These are phyloP conservation scores for Sebastes trivittatus DNA, from an alignment of 2,797 vertebrate species.

Conservation along the genomic window DNA sequence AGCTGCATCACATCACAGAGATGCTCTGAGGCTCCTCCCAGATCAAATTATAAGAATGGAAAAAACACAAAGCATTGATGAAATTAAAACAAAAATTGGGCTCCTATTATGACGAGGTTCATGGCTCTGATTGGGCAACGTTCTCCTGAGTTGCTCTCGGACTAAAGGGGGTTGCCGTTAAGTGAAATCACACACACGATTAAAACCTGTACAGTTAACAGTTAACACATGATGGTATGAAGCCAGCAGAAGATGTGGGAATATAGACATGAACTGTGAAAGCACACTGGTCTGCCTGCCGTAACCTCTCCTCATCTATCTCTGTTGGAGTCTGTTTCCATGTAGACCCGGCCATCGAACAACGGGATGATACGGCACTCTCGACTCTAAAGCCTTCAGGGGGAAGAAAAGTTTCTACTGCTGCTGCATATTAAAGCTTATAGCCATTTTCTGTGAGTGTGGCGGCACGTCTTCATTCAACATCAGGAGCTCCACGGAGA, in stretches of 20 bases:
- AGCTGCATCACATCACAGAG: background rate
- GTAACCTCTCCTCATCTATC: slow-evolving; percentile 8
- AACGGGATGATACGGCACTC: slow-evolving; percentile 8
- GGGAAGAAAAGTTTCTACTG: slow-evolving; percentile 25
- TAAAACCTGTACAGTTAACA: background rate
- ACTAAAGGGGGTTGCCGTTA: background rate
- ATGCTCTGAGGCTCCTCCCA: background rate
- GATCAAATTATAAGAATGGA: background rate
- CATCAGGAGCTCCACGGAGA: slow-evolving; percentile 54
- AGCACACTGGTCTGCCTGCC: background rate
- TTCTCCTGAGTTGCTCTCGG: background rate
- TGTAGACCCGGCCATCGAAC: slow-evolving; percentile 34
- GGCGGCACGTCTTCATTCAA: slow-evolving; percentile 61
- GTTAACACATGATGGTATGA: background rate
- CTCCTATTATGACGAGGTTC: background rate
- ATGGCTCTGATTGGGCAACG: background rate
- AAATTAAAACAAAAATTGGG: background rate
- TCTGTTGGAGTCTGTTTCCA: slow-evolving; percentile 30
- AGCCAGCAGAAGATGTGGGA: background rate
- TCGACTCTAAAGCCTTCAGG: slow-evolving; percentile 41
- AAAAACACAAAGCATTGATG: background rate
- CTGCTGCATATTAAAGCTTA: slow-evolving; percentile 52
- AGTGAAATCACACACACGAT: background rate
- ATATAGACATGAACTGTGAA: background rate
- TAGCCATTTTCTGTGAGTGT: slow-evolving; percentile 57